Conservation (phyloP, 2,113 vertebrate species). For the Microtus richardsoni region DNA sequence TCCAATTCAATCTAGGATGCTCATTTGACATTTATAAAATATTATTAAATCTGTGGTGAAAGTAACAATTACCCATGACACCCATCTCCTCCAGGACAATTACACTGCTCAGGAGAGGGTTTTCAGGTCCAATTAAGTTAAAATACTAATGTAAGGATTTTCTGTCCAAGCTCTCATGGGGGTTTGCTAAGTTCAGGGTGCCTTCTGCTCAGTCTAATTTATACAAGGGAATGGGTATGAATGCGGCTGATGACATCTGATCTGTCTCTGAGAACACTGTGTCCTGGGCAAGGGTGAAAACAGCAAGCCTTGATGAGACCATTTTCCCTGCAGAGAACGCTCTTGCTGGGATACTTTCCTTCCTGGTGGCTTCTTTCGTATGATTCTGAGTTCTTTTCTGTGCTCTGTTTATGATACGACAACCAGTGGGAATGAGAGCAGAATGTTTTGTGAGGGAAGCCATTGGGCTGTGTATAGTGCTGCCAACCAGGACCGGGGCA, state of each 20-base stretch:
- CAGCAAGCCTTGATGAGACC: slow-evolving; percentile 69
- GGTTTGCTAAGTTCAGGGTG: slow-evolving; percentile 32
- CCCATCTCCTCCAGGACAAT: slow-evolving; percentile 36
- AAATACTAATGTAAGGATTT: slow-evolving; percentile 46
- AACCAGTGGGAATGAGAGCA: slow-evolving; percentile 72
- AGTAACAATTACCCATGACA: slow-evolving; percentile 44
- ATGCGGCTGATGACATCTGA: neutral
- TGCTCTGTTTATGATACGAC: slow-evolving; percentile 71
- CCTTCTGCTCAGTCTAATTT: neutral
- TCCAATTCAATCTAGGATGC: slow-evolving; percentile 26
- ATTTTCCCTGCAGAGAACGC: neutral
- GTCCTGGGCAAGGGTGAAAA: slow-evolving; percentile 22
- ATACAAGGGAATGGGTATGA: accelerated
- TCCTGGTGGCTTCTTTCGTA: slow-evolving; percentile 57
- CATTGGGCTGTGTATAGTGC: slow-evolving; percentile 75
- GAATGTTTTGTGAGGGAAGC: slow-evolving; percentile 71
- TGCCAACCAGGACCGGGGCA: slow-evolving; percentile 44
- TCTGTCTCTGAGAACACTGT: slow-evolving; percentile 59
- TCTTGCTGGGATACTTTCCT: slow-evolving; percentile 62
- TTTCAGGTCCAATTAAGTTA: neutral
- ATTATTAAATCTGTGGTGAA: slow-evolving; percentile 53
- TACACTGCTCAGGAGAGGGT: neutral
- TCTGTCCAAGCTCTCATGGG: neutral
- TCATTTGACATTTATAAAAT: slow-evolving; percentile 57
- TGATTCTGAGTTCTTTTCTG: slow-evolving; percentile 12